Conservation (phyloP, 64 coral and sea anemone genomes). For the Catalaphyllia jardinei region DNA sequence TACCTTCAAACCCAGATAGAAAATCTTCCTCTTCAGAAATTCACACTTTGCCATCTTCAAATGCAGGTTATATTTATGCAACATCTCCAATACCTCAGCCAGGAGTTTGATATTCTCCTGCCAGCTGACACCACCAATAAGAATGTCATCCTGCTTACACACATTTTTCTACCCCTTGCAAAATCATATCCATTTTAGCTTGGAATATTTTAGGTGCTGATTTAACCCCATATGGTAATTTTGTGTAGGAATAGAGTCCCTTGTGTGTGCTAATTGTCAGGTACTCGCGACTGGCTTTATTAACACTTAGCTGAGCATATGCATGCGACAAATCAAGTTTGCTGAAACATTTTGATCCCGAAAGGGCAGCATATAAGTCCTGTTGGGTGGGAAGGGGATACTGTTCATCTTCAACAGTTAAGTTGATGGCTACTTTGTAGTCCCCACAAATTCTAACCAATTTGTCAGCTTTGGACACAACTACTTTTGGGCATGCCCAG, state of each 20-base stretch:
- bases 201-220: conserved; percentile 53
- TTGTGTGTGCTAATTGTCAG: conserved; percentile 31
- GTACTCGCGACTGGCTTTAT: conserved; percentile 25
- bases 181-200: conserved; percentile 53
- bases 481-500: conserved; percentile 48
- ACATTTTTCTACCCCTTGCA: conserved; percentile 54
- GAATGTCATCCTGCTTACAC: not conserved
- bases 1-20: conserved; percentile 54
- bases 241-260: too few species aligned
- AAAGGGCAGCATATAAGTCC: conserved; percentile 44
- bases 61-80: too few species aligned
- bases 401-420: conserved; percentile 54
- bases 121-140: conserved; percentile 23
- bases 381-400: conserved; percentile 59
- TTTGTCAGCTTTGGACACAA: conserved; percentile 62
- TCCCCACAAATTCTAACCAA: not conserved
- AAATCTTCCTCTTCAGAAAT: conserved; percentile 52
- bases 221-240: conserved; percentile 49
- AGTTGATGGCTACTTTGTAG: conserved; percentile 14
- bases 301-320: conserved; percentile 49
- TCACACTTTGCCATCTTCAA: conserved; percentile 64
- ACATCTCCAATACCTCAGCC: conserved; percentile 43
- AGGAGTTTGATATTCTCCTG: conserved; percentile 64
- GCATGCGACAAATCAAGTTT: conserved; percentile 62
- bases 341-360: conserved; percentile 48